phyloP scores from a whole-genome alignment of 1,140 invertebrate species.

The Cyphomyrmex costatus region DNA sequence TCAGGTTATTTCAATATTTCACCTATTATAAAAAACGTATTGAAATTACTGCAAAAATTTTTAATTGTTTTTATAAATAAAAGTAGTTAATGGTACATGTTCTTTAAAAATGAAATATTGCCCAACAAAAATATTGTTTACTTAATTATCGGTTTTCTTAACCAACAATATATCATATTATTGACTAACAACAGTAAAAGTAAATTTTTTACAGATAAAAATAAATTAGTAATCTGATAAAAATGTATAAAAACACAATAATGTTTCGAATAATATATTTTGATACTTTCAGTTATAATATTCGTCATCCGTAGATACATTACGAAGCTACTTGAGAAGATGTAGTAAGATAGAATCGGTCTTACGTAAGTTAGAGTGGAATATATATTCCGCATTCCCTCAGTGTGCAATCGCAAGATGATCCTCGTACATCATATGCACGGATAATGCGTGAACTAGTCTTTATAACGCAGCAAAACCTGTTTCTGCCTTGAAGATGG shows the following conservation, averaged over 20 bases:
- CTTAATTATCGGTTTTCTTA: background rate
- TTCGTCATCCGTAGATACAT: background rate
- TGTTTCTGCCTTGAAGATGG: background rate
- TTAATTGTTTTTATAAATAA: background rate
- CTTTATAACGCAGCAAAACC: constrained; percentile 5
- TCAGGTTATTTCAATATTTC: background rate
- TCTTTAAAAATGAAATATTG: background rate
- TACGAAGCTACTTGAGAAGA: background rate
- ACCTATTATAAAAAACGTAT: background rate
- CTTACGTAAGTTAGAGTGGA: constrained; percentile 63
- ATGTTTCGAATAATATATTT: background rate
- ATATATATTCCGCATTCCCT: constrained; percentile 70
- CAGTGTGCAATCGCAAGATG: constrained; percentile 26
- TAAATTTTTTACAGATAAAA: background rate
- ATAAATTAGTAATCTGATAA: background rate
- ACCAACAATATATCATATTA: background rate
- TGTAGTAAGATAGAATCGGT: constrained; percentile 1
- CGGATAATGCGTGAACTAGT: constrained; percentile 28
- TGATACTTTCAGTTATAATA: background rate
- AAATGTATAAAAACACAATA: background rate
- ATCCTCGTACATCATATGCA: constrained; percentile 21
- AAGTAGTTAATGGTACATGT: background rate
- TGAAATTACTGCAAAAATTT: background rate
- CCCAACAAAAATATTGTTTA: background rate
- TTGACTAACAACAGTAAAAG: background rate